Percentiles rank a stretch among this genome's conserved stretches.
These are phyloP conservation scores for Pangasius larnaudii DNA, from an alignment of 2,797 vertebrate species.

Conservation along the genomic window DNA sequence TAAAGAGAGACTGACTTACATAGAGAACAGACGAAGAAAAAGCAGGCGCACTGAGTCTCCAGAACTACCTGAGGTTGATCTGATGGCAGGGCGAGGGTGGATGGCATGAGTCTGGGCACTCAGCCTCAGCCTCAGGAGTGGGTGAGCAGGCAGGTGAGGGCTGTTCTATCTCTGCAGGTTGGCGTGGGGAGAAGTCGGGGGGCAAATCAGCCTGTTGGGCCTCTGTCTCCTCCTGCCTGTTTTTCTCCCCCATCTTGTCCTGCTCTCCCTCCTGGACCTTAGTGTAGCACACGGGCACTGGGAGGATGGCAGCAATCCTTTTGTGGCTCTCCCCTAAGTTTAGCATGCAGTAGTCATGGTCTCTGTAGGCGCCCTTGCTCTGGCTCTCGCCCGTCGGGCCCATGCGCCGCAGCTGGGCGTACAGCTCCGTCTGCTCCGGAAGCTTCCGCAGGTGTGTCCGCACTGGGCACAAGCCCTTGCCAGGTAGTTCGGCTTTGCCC, in stretches of 20 bases:
- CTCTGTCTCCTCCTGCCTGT: slow-evolving; percentile 28
- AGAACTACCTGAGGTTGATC: slow-evolving; percentile 83
- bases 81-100: slow-evolving; percentile 84
- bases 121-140: slow-evolving; percentile 76
- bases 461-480: slow-evolving; percentile 63
- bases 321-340: slow-evolving; percentile 74
- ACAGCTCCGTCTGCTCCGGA: slow-evolving; percentile 91
- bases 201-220: slow-evolving; percentile 6
- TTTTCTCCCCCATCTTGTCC: slow-evolving; percentile 11
- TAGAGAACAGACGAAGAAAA: background rate
- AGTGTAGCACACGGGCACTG: slow-evolving; percentile 56
- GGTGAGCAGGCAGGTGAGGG: slow-evolving; percentile 68
- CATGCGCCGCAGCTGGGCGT: slow-evolving; percentile 88
- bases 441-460: slow-evolving; percentile 80
- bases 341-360: slow-evolving; percentile 94
- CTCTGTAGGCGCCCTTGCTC: slow-evolving; percentile 81
- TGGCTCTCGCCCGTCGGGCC: slow-evolving; percentile 64
- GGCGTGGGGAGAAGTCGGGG: slow-evolving; percentile 31
- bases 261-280: slow-evolving; percentile 31
- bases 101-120: slow-evolving; percentile 77
- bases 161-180: slow-evolving; percentile 71
- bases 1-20: background rate
- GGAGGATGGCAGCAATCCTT: slow-evolving; percentile 65
- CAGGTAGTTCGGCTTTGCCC: slow-evolving; percentile 72
- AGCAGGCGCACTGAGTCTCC: too few relatives aligned